Evolutionary conservation across 2,797 vertebrate species (phyloP), one percentile per base, ranked within the genome.

Genomic region (Lycodopsis pacificus): DNA sequence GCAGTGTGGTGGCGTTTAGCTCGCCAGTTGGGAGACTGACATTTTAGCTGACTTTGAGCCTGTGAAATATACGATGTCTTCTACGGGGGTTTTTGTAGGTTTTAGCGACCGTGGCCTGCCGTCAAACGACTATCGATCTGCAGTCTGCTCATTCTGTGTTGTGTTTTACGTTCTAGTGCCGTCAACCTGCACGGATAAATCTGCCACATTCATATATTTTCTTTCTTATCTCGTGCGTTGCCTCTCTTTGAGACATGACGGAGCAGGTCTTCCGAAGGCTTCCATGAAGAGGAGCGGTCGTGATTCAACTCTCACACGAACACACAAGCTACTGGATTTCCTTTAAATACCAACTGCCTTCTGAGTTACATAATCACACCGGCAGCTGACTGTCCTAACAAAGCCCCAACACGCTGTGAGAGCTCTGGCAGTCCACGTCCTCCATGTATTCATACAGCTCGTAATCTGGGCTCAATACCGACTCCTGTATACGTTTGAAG

Each of bases 311-410:
- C 59, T 25, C 48, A 27, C 30, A 32, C 75, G 32, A 69, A 46
- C 54, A 65, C 76, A 34, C 56, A 57, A 71, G 63, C 77, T 67
- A 61, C 61, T 80, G 71, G 76, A 84, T 82, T 87, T 84, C 53
- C 80, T 80, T 73, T 74, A 70, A 90, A 84, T 84, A 82, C 72
- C 70, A 82, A 73, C 63, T 48, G 46, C 65, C 69, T 77, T 62
- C 38, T 61, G 68, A 1, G 22, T 88, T 86, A 82, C 74, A 72
- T 82, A 84, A 90, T 76, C 77, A 48, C 1, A 40, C 17, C 65
- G 59, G 65, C 65, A 84, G 85, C 84, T 77, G 69, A 79, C 36
- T 32, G 58, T 51, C 46, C 73, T 30, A 63, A 58, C 70, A 71
- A 68, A 65, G 64, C 49, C 0, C n/a, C 54, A 5, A 22, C 46